Evolutionary conservation across 1,140 invertebrate species (phyloP).

Genomic region (Halesus radiatus): DNA sequence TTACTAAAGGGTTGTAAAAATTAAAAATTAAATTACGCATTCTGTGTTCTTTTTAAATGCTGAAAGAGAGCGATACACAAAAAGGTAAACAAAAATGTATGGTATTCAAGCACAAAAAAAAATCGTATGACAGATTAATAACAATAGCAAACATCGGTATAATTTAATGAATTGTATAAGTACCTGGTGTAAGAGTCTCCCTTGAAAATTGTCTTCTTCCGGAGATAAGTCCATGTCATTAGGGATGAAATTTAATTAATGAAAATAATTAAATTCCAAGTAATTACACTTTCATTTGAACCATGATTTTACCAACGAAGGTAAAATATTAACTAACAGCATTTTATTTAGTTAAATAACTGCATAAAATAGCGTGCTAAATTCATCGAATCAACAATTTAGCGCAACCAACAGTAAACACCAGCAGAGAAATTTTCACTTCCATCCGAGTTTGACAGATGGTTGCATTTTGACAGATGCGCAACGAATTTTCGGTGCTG

Average conservation of each 20-base stretch:
- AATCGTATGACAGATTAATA: too few relatives aligned
- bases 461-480: constrained; percentile 38
- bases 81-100: too few relatives aligned
- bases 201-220: constrained; percentile 86
- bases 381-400: constrained; percentile 17
- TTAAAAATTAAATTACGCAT: too few relatives aligned
- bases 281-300: constrained; percentile 8
- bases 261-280: constrained; percentile 19
- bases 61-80: too few relatives aligned
- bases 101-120: too few relatives aligned
- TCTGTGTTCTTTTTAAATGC: too few relatives aligned
- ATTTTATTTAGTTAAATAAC: background rate
- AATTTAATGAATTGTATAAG: background rate
- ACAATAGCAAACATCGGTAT: too few relatives aligned
- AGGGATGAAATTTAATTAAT: constrained; percentile 29
- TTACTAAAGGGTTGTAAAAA: too few relatives aligned
- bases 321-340: background rate
- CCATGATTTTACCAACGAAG: background rate
- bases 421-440: background rate
- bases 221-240: constrained; percentile 75
- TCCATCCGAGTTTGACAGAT: constrained; percentile 35
- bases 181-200: constrained; percentile 83
- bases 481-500: constrained; percentile 21
- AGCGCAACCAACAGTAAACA: background rate
- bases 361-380: background rate